Conservation (phyloP, 2,797 vertebrate genomes). For the Stomatorhinus walkeri region DNA sequence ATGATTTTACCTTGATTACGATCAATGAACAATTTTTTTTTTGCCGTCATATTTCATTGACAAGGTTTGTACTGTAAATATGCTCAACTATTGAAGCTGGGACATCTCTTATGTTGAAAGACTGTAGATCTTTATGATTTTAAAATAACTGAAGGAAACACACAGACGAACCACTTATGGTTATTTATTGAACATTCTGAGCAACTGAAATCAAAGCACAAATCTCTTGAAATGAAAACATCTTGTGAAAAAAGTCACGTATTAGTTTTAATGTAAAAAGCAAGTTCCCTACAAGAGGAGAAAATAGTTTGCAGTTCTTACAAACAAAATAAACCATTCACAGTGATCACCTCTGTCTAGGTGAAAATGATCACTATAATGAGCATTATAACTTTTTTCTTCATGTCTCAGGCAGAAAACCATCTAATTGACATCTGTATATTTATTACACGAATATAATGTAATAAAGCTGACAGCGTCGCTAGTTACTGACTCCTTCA, state of each 20-base stretch:
- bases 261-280: too few species aligned
- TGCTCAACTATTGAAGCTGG: not conserved
- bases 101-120: not conserved
- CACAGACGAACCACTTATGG: not conserved
- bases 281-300: too few species aligned
- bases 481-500: not conserved
- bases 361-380: not conserved
- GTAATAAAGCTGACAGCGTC: not conserved
- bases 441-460: not conserved
- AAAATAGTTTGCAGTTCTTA: too few species aligned
- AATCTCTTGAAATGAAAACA: not conserved
- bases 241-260: not conserved
- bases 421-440: not conserved
- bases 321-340: too few species aligned
- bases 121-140: not conserved
- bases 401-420: not conserved
- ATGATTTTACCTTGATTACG: not conserved
- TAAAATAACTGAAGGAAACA: not conserved
- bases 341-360: not conserved
- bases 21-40: not conserved
- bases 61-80: not conserved
- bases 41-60: not conserved
- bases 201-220: not conserved
- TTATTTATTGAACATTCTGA: not conserved
- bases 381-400: not conserved